Conservation (phyloP, 2,888 invertebrate genomes). For the Drepana falcataria region DNA sequence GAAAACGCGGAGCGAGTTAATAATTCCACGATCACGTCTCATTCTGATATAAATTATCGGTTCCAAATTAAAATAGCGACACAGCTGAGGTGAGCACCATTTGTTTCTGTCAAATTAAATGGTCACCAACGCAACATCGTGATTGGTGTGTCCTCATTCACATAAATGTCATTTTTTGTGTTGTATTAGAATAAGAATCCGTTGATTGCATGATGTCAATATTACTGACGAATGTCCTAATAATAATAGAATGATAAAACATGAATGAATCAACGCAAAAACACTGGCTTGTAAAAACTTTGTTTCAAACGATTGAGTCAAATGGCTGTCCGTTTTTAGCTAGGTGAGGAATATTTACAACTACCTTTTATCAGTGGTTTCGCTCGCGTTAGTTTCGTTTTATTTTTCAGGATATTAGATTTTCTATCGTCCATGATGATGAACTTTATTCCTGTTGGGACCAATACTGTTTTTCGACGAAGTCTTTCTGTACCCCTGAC, state of each 20-base stretch:
- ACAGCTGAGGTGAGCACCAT: slow-evolving; percentile 29
- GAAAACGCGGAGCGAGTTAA: background rate
- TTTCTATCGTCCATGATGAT: no score
- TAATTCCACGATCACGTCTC: background rate
- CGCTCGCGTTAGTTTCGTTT: no score
- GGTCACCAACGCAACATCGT: slow-evolving; percentile 33
- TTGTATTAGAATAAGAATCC: slow-evolving; percentile 19
- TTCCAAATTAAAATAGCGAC: slow-evolving; percentile 7
- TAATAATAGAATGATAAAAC: slow-evolving; percentile 15
- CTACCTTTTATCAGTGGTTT: no score
- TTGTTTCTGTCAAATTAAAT: slow-evolving; percentile 50
- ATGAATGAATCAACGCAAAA: background rate
- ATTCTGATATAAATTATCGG: slow-evolving; percentile 8
- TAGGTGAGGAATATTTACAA: no score
- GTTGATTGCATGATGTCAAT: slow-evolving; percentile 1
- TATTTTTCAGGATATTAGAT: no score
- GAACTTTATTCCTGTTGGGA: no score
- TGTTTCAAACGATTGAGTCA: no score
- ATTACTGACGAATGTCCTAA: slow-evolving; percentile 19
- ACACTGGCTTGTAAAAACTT: background rate
- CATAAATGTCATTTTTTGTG: slow-evolving; percentile 56
- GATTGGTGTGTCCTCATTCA: slow-evolving; percentile 40
- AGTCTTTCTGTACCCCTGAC: no score
- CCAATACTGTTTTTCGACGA: no score
- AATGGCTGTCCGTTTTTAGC: no score